A percentile compares a stretch with the other conserved stretches of the same genome.
phyloP scores from a whole-genome alignment of 2,797 vertebrate genomes.

The Rhinella marina region DNA sequence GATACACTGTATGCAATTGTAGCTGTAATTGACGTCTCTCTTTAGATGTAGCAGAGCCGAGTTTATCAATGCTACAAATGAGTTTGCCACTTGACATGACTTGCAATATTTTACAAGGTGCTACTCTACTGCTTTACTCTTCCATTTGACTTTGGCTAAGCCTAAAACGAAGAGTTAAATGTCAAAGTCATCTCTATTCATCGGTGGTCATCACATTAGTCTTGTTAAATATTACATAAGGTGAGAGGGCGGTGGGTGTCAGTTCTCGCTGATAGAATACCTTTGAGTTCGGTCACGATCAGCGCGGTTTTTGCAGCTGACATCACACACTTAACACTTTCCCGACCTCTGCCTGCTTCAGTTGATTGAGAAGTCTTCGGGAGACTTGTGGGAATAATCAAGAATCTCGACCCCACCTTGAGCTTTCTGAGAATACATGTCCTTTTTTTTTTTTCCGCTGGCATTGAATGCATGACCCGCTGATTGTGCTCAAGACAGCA shows the following conservation, averaged over 20 bases:
- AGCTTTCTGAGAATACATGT: not conserved
- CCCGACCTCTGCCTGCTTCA: not conserved
- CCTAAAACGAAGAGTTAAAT: not conserved
- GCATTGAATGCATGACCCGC: slow-evolving; percentile 16
- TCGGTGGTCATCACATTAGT: not conserved
- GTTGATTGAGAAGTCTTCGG: not conserved
- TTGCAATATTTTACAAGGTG: not conserved
- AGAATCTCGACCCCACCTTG: not conserved
- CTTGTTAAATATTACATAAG: slow-evolving; percentile 9
- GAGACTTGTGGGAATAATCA: slow-evolving; percentile 26
- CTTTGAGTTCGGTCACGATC: slow-evolving; percentile 30
- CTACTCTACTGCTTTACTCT: too few relatives aligned
- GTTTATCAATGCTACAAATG: not conserved
- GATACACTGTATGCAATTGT: too few relatives aligned
- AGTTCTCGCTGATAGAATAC: slow-evolving; percentile 27
- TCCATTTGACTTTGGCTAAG: too few relatives aligned
- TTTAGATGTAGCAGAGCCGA: not conserved
- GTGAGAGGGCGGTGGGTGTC: not conserved
- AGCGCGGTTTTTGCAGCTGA: slow-evolving; percentile 27
- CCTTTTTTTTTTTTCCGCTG: not conserved
- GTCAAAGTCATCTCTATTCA: not conserved
- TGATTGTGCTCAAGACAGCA: slow-evolving; percentile 34
- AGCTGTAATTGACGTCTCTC: too few relatives aligned
- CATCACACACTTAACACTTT: slow-evolving; percentile 39
- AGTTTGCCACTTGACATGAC: not conserved